These are phyloP conservation scores for Scaptomyza hsui DNA, from an alignment of 1,140 invertebrate species.

Conservation along the genomic window DNA sequence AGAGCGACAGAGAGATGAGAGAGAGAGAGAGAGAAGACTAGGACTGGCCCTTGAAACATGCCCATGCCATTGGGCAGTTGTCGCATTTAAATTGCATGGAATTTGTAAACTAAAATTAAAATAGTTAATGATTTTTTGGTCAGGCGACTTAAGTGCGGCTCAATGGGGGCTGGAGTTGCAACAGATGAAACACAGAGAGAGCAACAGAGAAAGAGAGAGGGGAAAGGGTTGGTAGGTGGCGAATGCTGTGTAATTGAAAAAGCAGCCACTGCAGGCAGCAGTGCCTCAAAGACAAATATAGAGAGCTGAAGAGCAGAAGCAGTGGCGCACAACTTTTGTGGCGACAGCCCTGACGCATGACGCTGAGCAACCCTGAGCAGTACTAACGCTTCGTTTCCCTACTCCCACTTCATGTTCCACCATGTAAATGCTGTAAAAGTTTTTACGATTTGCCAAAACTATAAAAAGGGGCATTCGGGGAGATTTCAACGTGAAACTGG, in stretches of 20 bases:
- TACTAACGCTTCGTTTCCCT: neutral
- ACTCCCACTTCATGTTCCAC: conserved; percentile 4
- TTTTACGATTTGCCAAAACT: conserved; percentile 81
- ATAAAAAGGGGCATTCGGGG: conserved; percentile 57
- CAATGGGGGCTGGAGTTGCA: conserved; percentile 40
- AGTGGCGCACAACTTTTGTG: conserved; percentile 62
- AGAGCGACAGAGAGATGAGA: neutral
- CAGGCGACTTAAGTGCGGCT: conserved; percentile 69
- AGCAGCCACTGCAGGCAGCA: conserved; percentile 45
- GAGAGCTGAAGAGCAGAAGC: conserved; percentile 55
- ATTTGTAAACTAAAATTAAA: conserved; percentile 81
- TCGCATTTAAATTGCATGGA: conserved; percentile 77
- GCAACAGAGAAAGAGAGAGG: neutral
- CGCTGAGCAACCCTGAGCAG: conserved; percentile 33
- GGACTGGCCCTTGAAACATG: conserved; percentile 29
- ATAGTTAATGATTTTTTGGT: conserved; percentile 81
- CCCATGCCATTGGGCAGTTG: conserved; percentile 50
- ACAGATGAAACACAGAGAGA: neutral
- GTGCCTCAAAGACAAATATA: conserved; percentile 73
- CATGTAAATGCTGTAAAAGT: conserved; percentile 81
- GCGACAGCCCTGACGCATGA: conserved; percentile 65
- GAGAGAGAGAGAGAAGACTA: neutral
- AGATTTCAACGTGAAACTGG: neutral
- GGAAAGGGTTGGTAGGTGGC: neutral
- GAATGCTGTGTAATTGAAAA: conserved; percentile 69